Conservation (phyloP, 2,888 invertebrate species). For the Acleris cristana region DNA sequence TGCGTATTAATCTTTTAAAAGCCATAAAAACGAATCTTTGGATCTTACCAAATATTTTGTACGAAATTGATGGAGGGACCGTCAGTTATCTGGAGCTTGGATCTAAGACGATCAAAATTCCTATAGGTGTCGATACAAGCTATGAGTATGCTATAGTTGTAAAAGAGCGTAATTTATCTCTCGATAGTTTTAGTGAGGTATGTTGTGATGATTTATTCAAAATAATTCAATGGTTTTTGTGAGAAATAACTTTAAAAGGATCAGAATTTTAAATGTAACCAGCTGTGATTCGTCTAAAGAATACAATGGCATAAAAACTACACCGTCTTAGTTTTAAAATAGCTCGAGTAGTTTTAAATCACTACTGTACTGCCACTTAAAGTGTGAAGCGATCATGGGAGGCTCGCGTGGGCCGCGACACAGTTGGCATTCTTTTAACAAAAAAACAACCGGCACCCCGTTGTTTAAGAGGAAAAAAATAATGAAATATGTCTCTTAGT, state of each 20-base stretch:
- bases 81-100: conserved; percentile 67
- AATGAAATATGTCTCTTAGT: conserved; percentile 79
- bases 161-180: conserved; percentile 52
- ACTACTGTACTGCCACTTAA: conserved; percentile 76
- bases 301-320: conserved; percentile 41
- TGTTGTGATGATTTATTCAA: conserved; percentile 38
- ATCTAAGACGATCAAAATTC: conserved; percentile 80
- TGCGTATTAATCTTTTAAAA: conserved; percentile 76
- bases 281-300: conserved; percentile 33
- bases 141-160: conserved; percentile 64
- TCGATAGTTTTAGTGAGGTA: conserved; percentile 16
- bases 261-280: conserved; percentile 2
- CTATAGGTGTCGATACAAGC: conserved; percentile 81
- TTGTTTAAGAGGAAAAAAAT: conserved; percentile 79
- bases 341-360: conserved; percentile 64
- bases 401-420: conserved; percentile 69
- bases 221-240: conserved; percentile 1
- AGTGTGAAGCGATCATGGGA: conserved; percentile 78
- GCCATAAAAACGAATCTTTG: conserved; percentile 78
- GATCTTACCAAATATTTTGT: conserved; percentile 80
- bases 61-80: conserved; percentile 79
- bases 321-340: conserved; percentile 58
- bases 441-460: conserved; percentile 78
- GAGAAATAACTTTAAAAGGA: neutral
- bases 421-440: conserved; percentile 70